A percentile compares a stretch with the other conserved stretches of the same genome.
Evolutionary conservation across 2,888 invertebrate species (phyloP).

Genomic region (Mamestra brassicae): DNA sequence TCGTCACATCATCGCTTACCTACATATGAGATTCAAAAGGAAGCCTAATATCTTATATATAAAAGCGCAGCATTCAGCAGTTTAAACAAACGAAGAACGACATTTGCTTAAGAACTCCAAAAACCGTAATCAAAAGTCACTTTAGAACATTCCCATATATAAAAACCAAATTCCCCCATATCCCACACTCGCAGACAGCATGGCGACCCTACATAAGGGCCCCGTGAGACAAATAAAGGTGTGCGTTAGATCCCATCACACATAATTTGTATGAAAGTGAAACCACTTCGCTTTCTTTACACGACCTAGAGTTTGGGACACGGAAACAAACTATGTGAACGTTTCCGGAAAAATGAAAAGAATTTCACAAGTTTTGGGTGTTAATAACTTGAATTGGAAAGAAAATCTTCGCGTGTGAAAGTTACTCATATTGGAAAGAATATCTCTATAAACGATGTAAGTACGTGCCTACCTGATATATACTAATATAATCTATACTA

Average conservation of each 20-base stretch:
- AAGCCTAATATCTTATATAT: no score
- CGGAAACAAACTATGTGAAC: conserved; percentile 17
- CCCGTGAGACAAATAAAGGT: conserved; percentile 71
- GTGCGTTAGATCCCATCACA: conserved; percentile 69
- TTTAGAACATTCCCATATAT: not conserved
- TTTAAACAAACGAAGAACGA: no score
- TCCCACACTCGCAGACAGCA: conserved; percentile 14
- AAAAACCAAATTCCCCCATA: not conserved
- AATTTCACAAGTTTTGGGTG: conserved; percentile 14
- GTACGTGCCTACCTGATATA: no score
- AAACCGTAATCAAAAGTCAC: no score
- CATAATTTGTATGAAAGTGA: conserved; percentile 84
- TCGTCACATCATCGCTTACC: no score
- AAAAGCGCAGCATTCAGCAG: no score
- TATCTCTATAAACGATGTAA: no score
- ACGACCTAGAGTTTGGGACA: conserved; percentile 36
- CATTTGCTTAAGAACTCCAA: no score
- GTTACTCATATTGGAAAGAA: not conserved
- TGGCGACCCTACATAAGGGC: conserved; percentile 73
- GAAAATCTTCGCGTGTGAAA: not conserved
- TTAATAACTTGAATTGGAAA: not conserved
- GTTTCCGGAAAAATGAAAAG: conserved; percentile 33
- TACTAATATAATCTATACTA: no score
- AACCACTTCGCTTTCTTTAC: conserved; percentile 77
- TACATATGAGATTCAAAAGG: no score